These are phyloP conservation scores for Barbus barbus DNA, from an alignment of 2,113 vertebrate species.

Conservation along the genomic window DNA sequence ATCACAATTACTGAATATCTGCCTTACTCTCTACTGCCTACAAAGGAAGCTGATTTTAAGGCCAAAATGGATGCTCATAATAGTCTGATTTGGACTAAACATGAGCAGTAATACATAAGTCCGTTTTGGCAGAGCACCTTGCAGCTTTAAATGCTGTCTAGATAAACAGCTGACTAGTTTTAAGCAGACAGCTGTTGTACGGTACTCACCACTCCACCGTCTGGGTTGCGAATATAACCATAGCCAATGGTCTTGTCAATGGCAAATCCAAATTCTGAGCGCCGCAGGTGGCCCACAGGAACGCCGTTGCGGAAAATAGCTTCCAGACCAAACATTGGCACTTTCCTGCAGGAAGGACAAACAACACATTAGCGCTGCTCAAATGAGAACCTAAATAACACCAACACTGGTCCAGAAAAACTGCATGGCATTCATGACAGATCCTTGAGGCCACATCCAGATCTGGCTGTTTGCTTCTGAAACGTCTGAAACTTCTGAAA, in stretches of 20 bases:
- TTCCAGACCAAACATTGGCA: constrained; percentile 93
- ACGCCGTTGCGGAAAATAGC: constrained; percentile 85
- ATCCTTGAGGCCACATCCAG: background rate
- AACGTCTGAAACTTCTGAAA: background rate
- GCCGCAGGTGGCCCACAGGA: constrained; percentile 86
- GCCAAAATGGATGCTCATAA: too few species aligned
- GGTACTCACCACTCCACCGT: constrained; percentile 81
- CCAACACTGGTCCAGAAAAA: background rate
- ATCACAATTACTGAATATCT: too few species aligned
- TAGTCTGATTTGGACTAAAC: background rate
- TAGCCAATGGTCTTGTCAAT: constrained; percentile 89
- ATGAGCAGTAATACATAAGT: too few species aligned
- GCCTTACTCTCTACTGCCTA: background rate
- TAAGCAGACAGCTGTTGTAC: background rate
- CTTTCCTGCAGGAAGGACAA: constrained; percentile 74
- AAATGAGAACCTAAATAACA: background rate
- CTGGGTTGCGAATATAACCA: constrained; percentile 86
- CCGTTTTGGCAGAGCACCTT: background rate
- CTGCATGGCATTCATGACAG: background rate
- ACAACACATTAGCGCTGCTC: background rate
- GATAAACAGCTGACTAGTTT: background rate
- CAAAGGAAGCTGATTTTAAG: background rate
- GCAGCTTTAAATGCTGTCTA: background rate
- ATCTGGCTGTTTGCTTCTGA: background rate
- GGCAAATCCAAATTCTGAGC: constrained; percentile 87